These are phyloP conservation scores for Brachymystax lenok DNA, from an alignment of 2,797 vertebrate genomes.

Conservation along the genomic window DNA sequence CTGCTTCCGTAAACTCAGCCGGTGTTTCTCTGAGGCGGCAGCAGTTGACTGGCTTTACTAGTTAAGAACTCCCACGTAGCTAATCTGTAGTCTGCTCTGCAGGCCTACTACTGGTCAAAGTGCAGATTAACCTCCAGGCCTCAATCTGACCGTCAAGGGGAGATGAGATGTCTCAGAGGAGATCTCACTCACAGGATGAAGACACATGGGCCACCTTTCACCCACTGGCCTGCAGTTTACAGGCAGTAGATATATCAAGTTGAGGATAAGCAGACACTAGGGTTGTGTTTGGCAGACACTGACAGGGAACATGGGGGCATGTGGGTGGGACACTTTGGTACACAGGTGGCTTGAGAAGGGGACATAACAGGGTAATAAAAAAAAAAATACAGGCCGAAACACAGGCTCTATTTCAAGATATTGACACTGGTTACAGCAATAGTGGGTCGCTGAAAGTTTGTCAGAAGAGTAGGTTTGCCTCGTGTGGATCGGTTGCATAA, in stretches of 20 bases:
- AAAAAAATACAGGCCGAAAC: background rate
- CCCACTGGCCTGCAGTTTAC: background rate
- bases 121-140: constrained; percentile 29
- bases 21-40: background rate
- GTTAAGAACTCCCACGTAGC: constrained; percentile 2
- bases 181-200: background rate
- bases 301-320: too few species aligned
- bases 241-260: too few species aligned
- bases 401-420: background rate
- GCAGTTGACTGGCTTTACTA: background rate
- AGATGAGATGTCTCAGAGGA: background rate
- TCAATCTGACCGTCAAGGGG: constrained; percentile 15
- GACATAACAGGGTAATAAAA: background rate
- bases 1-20: too few species aligned
- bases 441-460: background rate
- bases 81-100: constrained; percentile 4
- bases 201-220: background rate
- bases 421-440: background rate
- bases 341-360: background rate
- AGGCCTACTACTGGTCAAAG: constrained; percentile 22
- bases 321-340: background rate
- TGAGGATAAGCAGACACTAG: background rate
- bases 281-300: background rate
- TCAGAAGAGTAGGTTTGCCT: background rate
- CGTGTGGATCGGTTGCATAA: background rate